phyloP scores from a whole-genome alignment of 92 coral and sea anemone species.

The Zoanthus sociatus region DNA sequence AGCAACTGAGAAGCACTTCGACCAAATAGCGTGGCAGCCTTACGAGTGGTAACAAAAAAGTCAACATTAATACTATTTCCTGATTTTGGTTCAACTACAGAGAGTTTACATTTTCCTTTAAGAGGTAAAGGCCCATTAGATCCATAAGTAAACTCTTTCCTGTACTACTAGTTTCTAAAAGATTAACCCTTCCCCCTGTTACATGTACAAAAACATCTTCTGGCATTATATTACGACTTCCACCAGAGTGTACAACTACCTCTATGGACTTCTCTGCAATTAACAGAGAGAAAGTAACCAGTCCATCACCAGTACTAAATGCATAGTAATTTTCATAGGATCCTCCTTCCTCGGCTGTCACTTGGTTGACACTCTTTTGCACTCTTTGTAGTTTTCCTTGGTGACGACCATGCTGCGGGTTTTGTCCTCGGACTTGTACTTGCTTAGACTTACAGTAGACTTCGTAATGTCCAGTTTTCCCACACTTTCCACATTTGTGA shows the following conservation, averaged over 20 bases:
- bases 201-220: constrained; percentile 20
- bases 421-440: background rate
- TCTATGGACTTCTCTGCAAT: constrained; percentile 35
- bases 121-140: constrained; percentile 39
- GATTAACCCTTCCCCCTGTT: constrained; percentile 15
- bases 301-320: constrained; percentile 45
- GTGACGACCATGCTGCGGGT: background rate
- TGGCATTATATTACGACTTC: constrained; percentile 11
- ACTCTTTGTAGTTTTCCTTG: background rate
- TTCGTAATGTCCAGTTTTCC: constrained; percentile 48
- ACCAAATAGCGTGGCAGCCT: constrained; percentile 53
- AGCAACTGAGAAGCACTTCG: constrained; percentile 44
- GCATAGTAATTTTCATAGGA: constrained; percentile 30
- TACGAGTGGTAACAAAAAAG: constrained; percentile 49
- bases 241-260: constrained; percentile 15
- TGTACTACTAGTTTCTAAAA: constrained; percentile 38
- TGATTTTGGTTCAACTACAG: constrained; percentile 44
- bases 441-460: constrained; percentile 45
- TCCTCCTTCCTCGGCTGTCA: constrained; percentile 12
- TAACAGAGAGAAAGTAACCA: constrained; percentile 25
- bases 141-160: constrained; percentile 53
- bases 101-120: constrained; percentile 52
- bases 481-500: constrained; percentile 48
- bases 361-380: background rate
- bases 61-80: constrained; percentile 44